phyloP scores from a whole-genome alignment of 2,113 vertebrate genomes.

The Halichoeres trimaculatus region DNA sequence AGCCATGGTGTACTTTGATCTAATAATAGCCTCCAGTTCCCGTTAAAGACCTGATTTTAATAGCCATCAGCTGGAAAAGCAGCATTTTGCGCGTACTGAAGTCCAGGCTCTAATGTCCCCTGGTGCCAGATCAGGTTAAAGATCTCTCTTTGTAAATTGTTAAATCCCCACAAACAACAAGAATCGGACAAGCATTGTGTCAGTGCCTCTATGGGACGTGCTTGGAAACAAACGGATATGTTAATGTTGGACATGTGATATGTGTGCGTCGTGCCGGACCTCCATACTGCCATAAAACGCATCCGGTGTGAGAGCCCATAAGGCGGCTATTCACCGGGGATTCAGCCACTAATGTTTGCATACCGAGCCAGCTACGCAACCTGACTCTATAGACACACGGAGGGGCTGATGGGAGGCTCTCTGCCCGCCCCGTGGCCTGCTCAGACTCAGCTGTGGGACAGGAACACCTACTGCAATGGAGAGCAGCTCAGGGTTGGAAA shows the following conservation, averaged over 20 bases:
- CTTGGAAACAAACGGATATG: not conserved
- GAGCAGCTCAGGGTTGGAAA: not conserved
- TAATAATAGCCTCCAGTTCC: slow-evolving; percentile 1
- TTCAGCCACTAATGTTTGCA: slow-evolving; percentile 65
- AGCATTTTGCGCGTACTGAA: not conserved
- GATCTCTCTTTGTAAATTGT: not conserved
- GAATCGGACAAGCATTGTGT: not conserved
- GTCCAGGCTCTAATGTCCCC: too few species aligned
- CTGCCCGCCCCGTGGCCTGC: slow-evolving; percentile 17
- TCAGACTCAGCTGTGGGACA: not conserved
- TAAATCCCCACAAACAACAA: not conserved
- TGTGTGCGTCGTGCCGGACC: not conserved
- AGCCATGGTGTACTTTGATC: slow-evolving; percentile 11
- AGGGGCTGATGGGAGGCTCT: slow-evolving; percentile 52
- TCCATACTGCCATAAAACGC: not conserved
- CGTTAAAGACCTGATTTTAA: not conserved
- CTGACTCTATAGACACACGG: slow-evolving; percentile 32
- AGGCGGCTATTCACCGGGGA: slow-evolving; percentile 55
- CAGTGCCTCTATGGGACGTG: not conserved
- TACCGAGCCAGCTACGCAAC: slow-evolving; percentile 63
- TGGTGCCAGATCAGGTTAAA: not conserved
- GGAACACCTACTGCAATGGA: too few species aligned
- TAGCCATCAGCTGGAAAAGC: not conserved
- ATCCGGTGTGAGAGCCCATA: slow-evolving; percentile 53
- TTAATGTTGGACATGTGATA: slow-evolving; percentile 1